Conservation (phyloP, 2,113 vertebrate species). For the Natator depressus region DNA sequence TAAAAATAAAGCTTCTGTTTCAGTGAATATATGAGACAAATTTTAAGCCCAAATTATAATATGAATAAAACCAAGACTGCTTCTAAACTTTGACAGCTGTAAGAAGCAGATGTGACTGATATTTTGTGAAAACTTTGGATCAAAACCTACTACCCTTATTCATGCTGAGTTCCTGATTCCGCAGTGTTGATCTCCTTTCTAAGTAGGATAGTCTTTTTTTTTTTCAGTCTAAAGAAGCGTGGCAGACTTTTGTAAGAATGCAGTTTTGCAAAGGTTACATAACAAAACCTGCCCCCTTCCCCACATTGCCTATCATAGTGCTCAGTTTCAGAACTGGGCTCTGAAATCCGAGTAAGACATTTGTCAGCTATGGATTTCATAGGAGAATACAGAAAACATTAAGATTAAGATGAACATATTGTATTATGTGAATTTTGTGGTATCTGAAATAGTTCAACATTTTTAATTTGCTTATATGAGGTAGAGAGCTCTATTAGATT, state of each 20-base stretch:
- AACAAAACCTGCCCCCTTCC: neutral
- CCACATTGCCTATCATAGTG: accelerated
- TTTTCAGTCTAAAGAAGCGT: neutral
- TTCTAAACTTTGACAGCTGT: neutral
- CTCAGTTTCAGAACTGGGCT: neutral
- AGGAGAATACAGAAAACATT: neutral
- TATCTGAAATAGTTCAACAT: neutral
- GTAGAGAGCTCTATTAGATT: neutral
- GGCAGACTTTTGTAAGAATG: neutral
- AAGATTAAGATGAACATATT: neutral
- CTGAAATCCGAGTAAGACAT: neutral
- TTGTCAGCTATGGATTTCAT: neutral
- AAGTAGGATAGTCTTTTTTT: neutral
- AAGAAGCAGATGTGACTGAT: neutral
- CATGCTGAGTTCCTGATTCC: neutral
- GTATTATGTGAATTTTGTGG: neutral
- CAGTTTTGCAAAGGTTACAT: neutral
- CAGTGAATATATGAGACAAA: neutral
- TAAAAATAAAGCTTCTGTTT: neutral
- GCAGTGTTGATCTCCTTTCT: neutral
- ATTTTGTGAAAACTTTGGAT: neutral
- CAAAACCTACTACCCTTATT: neutral
- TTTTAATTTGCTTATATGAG: neutral
- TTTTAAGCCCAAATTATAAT: neutral
- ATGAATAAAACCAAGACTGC: neutral